Evolutionary conservation across 2,113 vertebrate species (phyloP).

Genomic region (Thermophis baileyi): DNA sequence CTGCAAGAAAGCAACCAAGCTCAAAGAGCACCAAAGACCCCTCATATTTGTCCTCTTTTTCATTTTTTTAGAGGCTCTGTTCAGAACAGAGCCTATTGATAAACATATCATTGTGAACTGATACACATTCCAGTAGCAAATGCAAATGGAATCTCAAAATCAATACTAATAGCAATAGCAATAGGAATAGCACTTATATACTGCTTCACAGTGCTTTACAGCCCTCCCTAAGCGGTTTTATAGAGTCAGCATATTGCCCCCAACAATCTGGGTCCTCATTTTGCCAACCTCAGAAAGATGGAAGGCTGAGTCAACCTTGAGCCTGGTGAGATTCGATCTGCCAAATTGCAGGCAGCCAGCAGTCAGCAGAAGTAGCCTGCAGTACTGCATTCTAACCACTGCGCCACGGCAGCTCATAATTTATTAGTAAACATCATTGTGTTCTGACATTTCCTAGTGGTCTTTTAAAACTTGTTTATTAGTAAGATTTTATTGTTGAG

Average conservation of each 20-base stretch:
- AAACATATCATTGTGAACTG: neutral
- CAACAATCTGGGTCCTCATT: no score
- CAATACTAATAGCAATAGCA: neutral
- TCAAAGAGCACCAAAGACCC: neutral
- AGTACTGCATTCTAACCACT: no score
- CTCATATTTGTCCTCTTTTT: neutral
- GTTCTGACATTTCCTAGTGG: neutral
- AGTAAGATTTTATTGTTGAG: neutral
- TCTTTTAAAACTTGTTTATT: neutral
- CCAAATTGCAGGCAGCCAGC: no score
- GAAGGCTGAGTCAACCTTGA: no score
- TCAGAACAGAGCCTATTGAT: neutral
- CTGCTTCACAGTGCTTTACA: no score
- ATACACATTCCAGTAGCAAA: neutral
- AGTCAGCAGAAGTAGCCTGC: no score
- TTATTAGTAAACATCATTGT: neutral
- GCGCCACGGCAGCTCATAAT: no score
- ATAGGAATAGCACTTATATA: no score
- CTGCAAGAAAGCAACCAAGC: neutral
- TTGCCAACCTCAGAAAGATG: no score
- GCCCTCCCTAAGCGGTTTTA: no score
- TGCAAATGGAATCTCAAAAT: neutral
- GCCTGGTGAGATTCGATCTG: no score
- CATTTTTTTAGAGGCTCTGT: neutral
- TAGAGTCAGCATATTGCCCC: no score